Conservation (phyloP, 2,797 vertebrate genomes). For the Schizothorax lantsangensis region DNA sequence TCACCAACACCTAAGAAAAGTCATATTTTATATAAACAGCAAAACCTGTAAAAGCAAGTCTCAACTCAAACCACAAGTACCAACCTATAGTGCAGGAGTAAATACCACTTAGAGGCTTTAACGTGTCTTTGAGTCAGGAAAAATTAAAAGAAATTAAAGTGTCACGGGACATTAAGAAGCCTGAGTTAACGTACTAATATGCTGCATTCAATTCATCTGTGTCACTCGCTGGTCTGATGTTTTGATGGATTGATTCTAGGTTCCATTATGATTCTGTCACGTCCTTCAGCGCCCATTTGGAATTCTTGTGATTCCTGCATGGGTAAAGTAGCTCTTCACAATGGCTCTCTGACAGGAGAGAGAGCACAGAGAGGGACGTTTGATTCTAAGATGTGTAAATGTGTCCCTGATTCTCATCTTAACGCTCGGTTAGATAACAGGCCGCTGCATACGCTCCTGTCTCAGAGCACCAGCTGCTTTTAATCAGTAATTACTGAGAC, state of each 20-base stretch:
- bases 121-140: conserved; percentile 34
- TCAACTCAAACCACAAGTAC: not conserved
- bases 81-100: conserved; percentile 35
- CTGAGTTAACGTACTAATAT: conserved; percentile 73
- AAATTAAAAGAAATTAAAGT: conserved; percentile 64
- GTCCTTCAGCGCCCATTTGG: conserved; percentile 73
- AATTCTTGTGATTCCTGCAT: conserved; percentile 76
- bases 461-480: conserved; percentile 63
- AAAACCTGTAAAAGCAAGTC: not conserved
- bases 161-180: conserved; percentile 64
- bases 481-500: conserved; percentile 81
- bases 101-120: conserved; percentile 49
- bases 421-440: conserved; percentile 66
- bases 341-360: conserved; percentile 65
- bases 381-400: conserved; percentile 78
- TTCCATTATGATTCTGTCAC: conserved; percentile 81
- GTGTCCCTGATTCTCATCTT: conserved; percentile 74
- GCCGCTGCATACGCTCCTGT: conserved; percentile 47
- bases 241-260: conserved; percentile 85
- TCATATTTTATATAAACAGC: not conserved
- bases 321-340: conserved; percentile 80
- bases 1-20: conserved; percentile 16
- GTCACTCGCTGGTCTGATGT: conserved; percentile 66
- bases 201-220: conserved; percentile 68
- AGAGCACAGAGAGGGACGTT: conserved; percentile 50